Evolutionary conservation across 1,140 invertebrate genomes (phyloP).

Genomic region (Meloidogyne chitwoodi): DNA sequence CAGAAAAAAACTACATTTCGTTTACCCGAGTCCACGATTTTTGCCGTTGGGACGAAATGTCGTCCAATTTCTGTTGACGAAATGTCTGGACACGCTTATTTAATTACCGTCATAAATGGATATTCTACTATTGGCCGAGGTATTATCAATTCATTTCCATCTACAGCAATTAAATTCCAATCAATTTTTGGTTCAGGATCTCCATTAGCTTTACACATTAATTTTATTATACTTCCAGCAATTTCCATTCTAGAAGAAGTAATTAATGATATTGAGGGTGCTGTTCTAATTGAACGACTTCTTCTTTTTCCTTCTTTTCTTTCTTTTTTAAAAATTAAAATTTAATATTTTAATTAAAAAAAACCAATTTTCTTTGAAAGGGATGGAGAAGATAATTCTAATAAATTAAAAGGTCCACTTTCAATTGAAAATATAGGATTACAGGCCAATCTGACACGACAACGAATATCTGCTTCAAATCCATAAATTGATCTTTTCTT

Average conservation of each 20-base stretch:
- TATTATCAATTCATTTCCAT: conserved; percentile 7
- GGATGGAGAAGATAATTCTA: background rate
- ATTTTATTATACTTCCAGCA: conserved; percentile 9
- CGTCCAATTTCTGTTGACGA: too few relatives aligned
- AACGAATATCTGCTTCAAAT: background rate
- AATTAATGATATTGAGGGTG: conserved; percentile 24
- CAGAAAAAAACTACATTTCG: too few relatives aligned
- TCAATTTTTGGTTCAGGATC: conserved; percentile 13
- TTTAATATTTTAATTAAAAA: background rate
- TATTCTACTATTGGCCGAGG: conserved; percentile 5
- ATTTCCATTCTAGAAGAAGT: conserved; percentile 28
- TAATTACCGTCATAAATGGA: conserved; percentile 27
- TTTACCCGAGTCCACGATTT: too few relatives aligned
- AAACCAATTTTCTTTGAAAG: background rate
- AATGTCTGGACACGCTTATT: too few relatives aligned
- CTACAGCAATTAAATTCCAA: conserved; percentile 23
- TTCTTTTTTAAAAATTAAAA: background rate
- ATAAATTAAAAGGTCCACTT: background rate
- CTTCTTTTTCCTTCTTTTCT: background rate
- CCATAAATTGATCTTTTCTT: background rate
- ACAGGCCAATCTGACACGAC: background rate
- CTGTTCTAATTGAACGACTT: background rate
- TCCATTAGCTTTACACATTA: conserved; percentile 21
- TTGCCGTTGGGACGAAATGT: too few relatives aligned
- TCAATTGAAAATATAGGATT: background rate